Conservation (phyloP, 2,888 invertebrate genomes). For the Sepiola atlantica region DNA sequence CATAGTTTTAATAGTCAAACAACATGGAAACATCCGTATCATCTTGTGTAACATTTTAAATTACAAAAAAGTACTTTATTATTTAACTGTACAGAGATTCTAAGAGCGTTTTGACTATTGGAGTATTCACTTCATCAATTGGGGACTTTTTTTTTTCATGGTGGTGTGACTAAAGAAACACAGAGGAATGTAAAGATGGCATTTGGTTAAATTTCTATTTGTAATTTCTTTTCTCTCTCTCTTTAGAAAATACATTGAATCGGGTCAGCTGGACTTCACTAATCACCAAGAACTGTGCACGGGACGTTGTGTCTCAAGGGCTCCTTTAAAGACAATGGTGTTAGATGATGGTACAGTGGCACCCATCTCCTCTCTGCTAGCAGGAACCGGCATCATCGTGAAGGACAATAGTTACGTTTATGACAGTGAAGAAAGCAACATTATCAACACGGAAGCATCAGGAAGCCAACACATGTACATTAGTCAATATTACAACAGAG, state of each 20-base stretch:
- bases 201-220: too few relatives aligned
- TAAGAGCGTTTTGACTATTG: too few relatives aligned
- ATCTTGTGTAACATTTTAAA: too few relatives aligned
- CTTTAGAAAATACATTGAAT: constrained; percentile 74
- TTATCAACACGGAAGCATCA: neutral
- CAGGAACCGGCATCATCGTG: constrained; percentile 42
- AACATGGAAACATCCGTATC: too few relatives aligned
- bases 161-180: too few relatives aligned
- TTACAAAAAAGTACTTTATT: too few relatives aligned
- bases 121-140: too few relatives aligned
- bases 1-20: too few relatives aligned
- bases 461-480: constrained; percentile 19
- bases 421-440: constrained; percentile 48
- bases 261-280: constrained; percentile 74
- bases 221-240: neutral
- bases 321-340: constrained; percentile 54
- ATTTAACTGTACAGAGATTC: too few relatives aligned
- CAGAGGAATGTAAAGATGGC: too few relatives aligned
- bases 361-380: constrained; percentile 47
- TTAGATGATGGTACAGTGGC: constrained; percentile 43
- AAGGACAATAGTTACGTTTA: constrained; percentile 43
- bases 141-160: too few relatives aligned
- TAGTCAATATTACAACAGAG: constrained; percentile 45
- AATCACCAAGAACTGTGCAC: constrained; percentile 74
- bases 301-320: constrained; percentile 74